Conservation (phyloP, 2,797 vertebrate genomes). For the Octomys mimax region DNA sequence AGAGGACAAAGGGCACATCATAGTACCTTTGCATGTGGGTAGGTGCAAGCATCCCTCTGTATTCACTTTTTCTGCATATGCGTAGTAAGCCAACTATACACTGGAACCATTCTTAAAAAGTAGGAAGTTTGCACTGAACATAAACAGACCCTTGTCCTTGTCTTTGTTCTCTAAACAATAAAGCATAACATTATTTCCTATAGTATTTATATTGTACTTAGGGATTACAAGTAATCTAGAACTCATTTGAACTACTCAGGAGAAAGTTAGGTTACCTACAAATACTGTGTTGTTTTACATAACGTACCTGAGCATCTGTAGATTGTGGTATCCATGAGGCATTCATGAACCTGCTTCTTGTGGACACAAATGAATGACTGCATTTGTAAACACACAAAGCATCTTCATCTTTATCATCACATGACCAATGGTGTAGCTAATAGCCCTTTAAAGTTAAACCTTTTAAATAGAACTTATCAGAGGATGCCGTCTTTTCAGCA, state of each 20-base stretch:
- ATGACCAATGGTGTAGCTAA: background rate
- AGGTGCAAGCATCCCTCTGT: background rate
- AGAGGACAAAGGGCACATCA: background rate
- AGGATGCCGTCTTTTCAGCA: background rate
- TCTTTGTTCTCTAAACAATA: background rate
- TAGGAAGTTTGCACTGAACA: background rate
- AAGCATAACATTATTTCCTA: no score
- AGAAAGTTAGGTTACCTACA: background rate
- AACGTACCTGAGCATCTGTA: background rate
- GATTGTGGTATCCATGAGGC: background rate
- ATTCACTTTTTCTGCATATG: background rate
- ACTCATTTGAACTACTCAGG: background rate
- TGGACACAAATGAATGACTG: background rate
- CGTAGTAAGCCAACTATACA: background rate
- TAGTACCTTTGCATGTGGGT: background rate
- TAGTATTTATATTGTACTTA: background rate
- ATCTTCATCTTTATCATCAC: background rate
- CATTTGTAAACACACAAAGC: background rate
- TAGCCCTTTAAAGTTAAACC: background rate
- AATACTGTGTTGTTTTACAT: background rate
- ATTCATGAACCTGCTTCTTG: background rate
- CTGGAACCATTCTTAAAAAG: background rate
- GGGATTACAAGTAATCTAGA: background rate
- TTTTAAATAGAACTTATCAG: slow-evolving; percentile 2
- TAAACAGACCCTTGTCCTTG: background rate